These are phyloP conservation scores for Thunnus thynnus DNA, from an alignment of 2,113 vertebrate genomes.

Conservation along the genomic window DNA sequence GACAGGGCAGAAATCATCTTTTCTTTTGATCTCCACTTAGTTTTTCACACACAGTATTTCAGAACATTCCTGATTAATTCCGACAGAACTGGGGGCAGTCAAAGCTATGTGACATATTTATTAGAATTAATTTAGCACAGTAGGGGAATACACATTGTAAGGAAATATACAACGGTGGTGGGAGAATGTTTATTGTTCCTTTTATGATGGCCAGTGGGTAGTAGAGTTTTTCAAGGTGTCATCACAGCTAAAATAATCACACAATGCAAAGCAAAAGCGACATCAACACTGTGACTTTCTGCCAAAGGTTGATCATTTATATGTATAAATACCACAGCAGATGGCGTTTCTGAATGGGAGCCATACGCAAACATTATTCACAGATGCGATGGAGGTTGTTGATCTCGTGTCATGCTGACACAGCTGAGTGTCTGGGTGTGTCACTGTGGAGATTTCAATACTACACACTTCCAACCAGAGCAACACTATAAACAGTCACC, in stretches of 20 bases:
- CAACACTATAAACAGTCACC: not conserved
- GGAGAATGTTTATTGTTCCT: not conserved
- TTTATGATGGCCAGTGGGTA: not conserved
- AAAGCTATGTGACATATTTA: not conserved
- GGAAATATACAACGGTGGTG: not conserved
- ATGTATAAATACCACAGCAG: slow-evolving; percentile 54
- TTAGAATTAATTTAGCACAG: too few species aligned
- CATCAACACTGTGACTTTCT: slow-evolving; percentile 30
- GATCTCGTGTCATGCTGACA: slow-evolving; percentile 40
- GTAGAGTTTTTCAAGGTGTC: not conserved
- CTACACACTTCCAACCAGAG: not conserved
- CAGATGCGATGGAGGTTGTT: slow-evolving; percentile 23
- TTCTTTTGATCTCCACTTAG: too few species aligned
- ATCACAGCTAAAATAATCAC: slow-evolving; percentile 22
- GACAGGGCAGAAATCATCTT: too few species aligned
- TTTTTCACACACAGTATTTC: too few species aligned
- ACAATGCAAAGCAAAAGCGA: slow-evolving; percentile 31
- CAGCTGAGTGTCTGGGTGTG: slow-evolving; percentile 5
- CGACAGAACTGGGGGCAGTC: not conserved
- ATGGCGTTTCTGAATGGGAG: slow-evolving; percentile 60
- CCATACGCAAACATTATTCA: slow-evolving; percentile 44
- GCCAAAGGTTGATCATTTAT: slow-evolving; percentile 37
- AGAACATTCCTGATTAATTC: not conserved
- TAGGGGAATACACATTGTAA: not conserved
- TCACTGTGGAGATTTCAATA: not conserved